Conservation (phyloP, 2,113 vertebrate species). For the Petrocephalus zakoni region DNA sequence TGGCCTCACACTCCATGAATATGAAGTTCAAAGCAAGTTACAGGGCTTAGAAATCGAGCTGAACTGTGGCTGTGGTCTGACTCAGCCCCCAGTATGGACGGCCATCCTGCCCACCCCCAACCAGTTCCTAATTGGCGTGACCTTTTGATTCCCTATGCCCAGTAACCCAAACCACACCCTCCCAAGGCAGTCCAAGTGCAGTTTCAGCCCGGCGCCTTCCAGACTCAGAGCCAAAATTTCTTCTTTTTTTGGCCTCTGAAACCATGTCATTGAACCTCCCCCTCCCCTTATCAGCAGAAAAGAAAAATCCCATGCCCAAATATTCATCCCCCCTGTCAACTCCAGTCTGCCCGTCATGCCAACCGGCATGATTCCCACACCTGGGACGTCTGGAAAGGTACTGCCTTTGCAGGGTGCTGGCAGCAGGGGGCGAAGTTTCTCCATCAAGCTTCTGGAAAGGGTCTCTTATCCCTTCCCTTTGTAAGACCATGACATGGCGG, state of each 20-base stretch:
- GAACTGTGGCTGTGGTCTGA: not conserved
- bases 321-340: not conserved
- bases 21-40: not conserved
- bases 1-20: not conserved
- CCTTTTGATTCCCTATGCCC: not conserved
- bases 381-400: slow-evolving; percentile 14
- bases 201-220: not conserved
- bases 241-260: not conserved
- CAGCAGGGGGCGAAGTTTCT: slow-evolving; percentile 30
- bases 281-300: not conserved
- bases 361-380: not conserved
- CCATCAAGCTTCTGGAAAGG: slow-evolving; percentile 34
- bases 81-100: not conserved
- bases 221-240: not conserved
- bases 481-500: not conserved
- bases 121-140: not conserved
- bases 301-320: not conserved
- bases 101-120: not conserved
- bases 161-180: not conserved
- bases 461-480: slow-evolving; percentile 24
- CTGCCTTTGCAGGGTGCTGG: not conserved
- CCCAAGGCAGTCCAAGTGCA: not conserved
- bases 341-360: not conserved
- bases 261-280: not conserved
- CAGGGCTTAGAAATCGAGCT: not conserved